Conservation (phyloP, 2,797 vertebrate species). For the Melanotaenia trifasciata region DNA sequence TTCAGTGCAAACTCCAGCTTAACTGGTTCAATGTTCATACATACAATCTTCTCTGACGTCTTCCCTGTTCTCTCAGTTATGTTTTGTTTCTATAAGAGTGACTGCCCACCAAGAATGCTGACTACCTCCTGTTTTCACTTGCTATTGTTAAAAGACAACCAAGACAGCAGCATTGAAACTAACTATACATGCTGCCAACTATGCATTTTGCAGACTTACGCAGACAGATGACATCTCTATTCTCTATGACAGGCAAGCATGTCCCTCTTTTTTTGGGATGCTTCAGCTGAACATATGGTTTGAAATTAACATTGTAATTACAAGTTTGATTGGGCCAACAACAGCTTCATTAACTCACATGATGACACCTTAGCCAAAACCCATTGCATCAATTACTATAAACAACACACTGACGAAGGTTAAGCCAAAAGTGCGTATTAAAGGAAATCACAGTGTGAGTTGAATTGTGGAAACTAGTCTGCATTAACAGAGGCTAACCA, state of each 20-base stretch:
- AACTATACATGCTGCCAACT: no score
- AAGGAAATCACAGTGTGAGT: slow-evolving; percentile 6
- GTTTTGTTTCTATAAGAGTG: background rate
- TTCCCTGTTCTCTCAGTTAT: no score
- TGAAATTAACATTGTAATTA: background rate
- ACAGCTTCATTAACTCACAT: background rate
- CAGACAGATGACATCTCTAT: background rate
- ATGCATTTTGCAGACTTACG: background rate
- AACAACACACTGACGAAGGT: background rate
- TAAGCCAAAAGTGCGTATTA: slow-evolving; percentile 17
- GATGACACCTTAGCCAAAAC: slow-evolving; percentile 18
- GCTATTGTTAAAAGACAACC: no score
- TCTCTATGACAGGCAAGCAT: background rate
- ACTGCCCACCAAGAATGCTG: background rate
- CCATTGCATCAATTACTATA: slow-evolving; percentile 27
- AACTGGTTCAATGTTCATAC: background rate
- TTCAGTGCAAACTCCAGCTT: background rate
- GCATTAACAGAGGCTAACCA: slow-evolving; percentile 5
- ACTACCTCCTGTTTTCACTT: no score
- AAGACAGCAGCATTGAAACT: no score
- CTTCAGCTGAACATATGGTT: background rate
- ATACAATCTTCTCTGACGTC: background rate
- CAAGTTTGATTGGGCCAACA: background rate
- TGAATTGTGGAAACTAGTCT: background rate
- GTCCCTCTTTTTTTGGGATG: background rate